Percentiles rank a stretch among this genome's conserved stretches.
Conservation (phyloP, 2,888 invertebrate genomes). For the Aelia acuminata region DNA sequence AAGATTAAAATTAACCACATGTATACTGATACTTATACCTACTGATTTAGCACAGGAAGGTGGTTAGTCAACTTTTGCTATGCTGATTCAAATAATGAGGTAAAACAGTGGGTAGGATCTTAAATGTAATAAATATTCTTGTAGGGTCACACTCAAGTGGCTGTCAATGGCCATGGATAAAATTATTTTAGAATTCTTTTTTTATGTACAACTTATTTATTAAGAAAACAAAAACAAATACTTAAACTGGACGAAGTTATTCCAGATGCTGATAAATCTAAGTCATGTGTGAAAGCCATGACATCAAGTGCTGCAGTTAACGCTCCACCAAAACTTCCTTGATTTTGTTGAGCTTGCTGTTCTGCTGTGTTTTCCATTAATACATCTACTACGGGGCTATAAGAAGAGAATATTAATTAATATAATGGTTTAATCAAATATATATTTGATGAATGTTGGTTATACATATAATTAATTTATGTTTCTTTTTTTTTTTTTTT, state of each 20-base stretch:
- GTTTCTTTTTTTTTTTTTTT: no score
- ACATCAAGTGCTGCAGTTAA: constrained; percentile 85
- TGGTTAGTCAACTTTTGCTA: background rate
- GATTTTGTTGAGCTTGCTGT: constrained; percentile 54
- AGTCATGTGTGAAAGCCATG: constrained; percentile 86
- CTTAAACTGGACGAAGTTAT: constrained; percentile 56
- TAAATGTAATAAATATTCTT: background rate
- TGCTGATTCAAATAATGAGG: background rate
- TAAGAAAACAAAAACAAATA: background rate
- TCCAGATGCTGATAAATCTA: constrained; percentile 71
- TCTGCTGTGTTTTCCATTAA: constrained; percentile 60
- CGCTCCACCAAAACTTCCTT: constrained; percentile 70
- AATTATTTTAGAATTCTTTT: no score
- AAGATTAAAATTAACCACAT: no score
- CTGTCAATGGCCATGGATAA: no score
- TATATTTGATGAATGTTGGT: no score
- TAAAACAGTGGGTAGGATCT: no score
- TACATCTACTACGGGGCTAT: constrained; percentile 61
- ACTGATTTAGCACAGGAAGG: no score
- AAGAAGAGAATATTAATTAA: background rate
- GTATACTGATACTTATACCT: no score
- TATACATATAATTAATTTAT: no score
- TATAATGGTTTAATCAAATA: no score
- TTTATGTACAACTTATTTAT: background rate
- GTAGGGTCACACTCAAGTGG: background rate